A percentile compares a stretch with the other conserved stretches of the same genome.
Evolutionary conservation across 2,888 invertebrate genomes (phyloP).

Genomic region (Volucella bombylans): DNA sequence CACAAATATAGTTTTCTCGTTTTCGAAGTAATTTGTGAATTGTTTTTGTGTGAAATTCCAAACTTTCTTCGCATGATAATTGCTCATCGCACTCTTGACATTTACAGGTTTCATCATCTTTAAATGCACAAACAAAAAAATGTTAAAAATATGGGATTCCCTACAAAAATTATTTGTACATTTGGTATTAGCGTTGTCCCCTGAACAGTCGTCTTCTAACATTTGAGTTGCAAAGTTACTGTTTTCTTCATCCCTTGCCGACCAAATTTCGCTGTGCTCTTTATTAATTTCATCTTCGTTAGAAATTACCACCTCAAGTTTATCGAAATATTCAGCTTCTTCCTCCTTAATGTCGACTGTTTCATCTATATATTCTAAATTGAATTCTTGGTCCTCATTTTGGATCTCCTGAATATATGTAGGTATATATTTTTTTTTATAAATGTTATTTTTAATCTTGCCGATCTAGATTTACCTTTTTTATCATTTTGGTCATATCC

Average conservation of each 20-base stretch:
- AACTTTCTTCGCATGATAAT: background rate
- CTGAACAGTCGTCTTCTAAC: background rate
- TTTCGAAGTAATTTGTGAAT: too few species aligned
- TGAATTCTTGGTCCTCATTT: background rate
- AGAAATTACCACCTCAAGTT: slow-evolving; percentile 30
- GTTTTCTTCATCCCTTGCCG: background rate
- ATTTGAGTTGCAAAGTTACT: slow-evolving; percentile 3
- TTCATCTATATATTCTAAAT: background rate
- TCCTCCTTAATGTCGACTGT: slow-evolving; percentile 37
- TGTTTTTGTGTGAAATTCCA: slow-evolving; percentile 8
- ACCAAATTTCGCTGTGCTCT: background rate
- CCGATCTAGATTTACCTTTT: slow-evolving; percentile 1
- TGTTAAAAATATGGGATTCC: background rate
- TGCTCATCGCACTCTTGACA: slow-evolving; percentile 31
- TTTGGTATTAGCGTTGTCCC: too few species aligned
- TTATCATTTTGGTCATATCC: background rate
- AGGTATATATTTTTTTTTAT: background rate
- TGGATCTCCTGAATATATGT: slow-evolving; percentile 9
- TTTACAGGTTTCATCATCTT: background rate
- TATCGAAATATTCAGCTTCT: background rate
- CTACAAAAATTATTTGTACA: too few species aligned
- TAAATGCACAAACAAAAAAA: background rate
- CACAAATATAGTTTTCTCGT: slow-evolving; percentile 30
- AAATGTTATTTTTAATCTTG: background rate
- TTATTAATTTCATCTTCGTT: slow-evolving; percentile 6